Evolutionary conservation across 2,888 invertebrate species (phyloP).

Genomic region (Sabatieria punctata): DNA sequence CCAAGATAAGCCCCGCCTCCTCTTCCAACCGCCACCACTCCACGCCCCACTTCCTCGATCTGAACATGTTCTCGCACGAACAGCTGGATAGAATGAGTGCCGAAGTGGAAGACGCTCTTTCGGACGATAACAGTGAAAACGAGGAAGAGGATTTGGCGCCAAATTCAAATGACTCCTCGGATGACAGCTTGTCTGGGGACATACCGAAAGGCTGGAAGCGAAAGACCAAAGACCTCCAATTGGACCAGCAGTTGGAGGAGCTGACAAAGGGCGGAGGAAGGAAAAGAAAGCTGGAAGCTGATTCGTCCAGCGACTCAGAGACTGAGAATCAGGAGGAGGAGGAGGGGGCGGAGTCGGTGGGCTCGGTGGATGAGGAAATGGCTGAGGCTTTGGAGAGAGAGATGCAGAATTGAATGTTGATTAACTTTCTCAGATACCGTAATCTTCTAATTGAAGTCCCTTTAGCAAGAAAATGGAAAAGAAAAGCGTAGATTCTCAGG

Average conservation of each 20-base stretch:
- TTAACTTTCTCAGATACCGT: constrained; percentile 7
- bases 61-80: background rate
- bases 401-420: background rate
- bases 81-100: background rate
- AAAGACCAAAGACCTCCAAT: background rate
- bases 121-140: background rate
- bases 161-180: background rate
- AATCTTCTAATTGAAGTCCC: no score
- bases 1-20: no score
- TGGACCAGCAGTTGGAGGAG: background rate
- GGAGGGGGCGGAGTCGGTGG: background rate
- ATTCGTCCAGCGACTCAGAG: background rate
- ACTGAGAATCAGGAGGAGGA: background rate
- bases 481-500: no score
- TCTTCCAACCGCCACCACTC: no score
- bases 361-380: constrained; percentile 10
- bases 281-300: background rate
- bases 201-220: background rate
- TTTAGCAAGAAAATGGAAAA: no score
- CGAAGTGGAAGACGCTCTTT: constrained; percentile 1
- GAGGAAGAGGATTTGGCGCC: background rate
- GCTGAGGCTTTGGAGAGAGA: constrained; percentile 5
- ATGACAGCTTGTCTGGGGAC: background rate
- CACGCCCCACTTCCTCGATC: background rate
- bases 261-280: no score